phyloP scores from a whole-genome alignment of 2,797 vertebrate genomes.

The Sebastes alutus region DNA sequence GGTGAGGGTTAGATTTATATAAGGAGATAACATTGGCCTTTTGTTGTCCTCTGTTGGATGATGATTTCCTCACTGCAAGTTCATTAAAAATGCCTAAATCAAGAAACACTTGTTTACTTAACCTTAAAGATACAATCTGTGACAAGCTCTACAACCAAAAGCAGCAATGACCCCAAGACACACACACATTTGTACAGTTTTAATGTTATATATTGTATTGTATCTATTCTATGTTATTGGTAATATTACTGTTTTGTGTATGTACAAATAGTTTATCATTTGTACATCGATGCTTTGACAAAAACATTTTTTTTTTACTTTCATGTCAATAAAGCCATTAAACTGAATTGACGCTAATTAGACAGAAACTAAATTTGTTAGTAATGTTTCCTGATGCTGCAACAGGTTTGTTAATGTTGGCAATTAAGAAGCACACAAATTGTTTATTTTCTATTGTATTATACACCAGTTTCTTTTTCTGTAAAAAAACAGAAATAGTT shows the following conservation, averaged over 20 bases:
- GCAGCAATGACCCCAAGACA: no score
- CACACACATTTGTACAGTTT: no score
- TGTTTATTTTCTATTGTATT: neutral
- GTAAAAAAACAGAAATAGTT: no score
- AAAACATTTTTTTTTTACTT: no score
- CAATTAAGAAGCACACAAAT: neutral
- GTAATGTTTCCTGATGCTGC: neutral
- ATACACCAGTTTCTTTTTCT: no score
- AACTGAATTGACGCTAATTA: no score
- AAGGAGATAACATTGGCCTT: neutral
- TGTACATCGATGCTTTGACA: rapidly evolving
- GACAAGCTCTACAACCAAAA: neutral
- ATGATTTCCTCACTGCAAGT: neutral
- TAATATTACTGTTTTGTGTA: no score
- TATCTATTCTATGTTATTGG: rapidly evolving
- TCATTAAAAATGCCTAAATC: neutral
- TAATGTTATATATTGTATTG: no score
- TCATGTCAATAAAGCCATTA: no score
- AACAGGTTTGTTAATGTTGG: neutral
- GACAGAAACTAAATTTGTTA: neutral
- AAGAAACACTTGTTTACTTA: neutral
- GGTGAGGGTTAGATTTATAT: neutral
- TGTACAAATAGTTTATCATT: no score
- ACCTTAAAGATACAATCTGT: neutral
- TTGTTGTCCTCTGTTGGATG: neutral